Percentiles rank a stretch among this genome's conserved stretches.
Conservation (phyloP, 2,888 invertebrate species). For the Pristionchus fissidentatus region DNA sequence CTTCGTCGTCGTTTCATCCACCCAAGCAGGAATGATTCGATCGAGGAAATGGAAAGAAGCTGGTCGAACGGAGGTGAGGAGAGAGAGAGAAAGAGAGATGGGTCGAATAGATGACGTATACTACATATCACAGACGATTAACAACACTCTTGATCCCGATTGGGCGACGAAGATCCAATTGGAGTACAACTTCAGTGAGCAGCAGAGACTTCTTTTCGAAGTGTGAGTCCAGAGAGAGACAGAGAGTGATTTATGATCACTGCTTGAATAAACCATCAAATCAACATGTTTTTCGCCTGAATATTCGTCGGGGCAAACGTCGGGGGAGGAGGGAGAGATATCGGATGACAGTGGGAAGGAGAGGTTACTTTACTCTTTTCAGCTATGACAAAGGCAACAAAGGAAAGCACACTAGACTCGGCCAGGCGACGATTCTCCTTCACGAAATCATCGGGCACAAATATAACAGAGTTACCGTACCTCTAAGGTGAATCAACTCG, state of each 20-base stretch:
- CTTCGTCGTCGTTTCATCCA: conserved; percentile 61
- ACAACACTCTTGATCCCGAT: conserved; percentile 78
- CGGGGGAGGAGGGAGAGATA: conserved; percentile 49
- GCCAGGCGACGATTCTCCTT: conserved; percentile 53
- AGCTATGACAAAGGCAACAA: conserved; percentile 55
- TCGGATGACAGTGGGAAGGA: conserved; percentile 39
- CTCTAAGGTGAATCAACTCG: conserved; percentile 52
- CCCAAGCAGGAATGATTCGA: conserved; percentile 56
- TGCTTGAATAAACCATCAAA: neutral
- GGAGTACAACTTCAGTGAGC: conserved; percentile 80
- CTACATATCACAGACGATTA: conserved; percentile 76
- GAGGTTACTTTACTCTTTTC: conserved; percentile 12
- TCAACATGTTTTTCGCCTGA: neutral
- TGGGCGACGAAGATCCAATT: conserved; percentile 80
- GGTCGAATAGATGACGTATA: neutral
- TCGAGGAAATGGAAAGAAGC: conserved; percentile 53
- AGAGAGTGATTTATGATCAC: neutral
- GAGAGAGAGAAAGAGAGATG: conserved; percentile 8
- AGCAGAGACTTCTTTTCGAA: conserved; percentile 80
- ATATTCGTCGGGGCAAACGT: neutral
- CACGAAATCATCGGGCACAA: conserved; percentile 68
- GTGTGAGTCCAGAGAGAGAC: conserved; percentile 71
- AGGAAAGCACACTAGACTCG: conserved; percentile 52
- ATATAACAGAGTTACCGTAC: conserved; percentile 62
- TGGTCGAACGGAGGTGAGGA: conserved; percentile 54